These are phyloP conservation scores for Xestia sexstrigata DNA, from an alignment of 2,888 invertebrate species.

Conservation along the genomic window DNA sequence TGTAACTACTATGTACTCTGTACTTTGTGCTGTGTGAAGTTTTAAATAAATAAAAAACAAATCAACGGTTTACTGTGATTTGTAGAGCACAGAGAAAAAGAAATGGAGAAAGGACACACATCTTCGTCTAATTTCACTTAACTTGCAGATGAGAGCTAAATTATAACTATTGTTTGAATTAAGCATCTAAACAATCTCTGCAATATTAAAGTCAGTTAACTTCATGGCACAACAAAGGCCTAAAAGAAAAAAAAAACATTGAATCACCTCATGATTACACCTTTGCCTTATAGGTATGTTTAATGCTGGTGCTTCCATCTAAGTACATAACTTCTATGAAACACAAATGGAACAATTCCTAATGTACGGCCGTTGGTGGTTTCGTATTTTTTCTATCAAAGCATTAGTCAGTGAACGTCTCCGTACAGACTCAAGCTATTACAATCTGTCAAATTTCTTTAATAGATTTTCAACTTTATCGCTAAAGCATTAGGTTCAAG, in stretches of 20 bases:
- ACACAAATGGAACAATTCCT: conserved; percentile 19
- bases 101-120: background rate
- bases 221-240: background rate
- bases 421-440: background rate
- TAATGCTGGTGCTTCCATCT: background rate
- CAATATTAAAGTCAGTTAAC: background rate
- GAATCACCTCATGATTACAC: background rate
- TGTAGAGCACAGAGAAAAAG: background rate
- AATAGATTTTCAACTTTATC: no score
- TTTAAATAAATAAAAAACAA: no score
- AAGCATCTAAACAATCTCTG: background rate
- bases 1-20: no score
- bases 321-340: conserved; percentile 4
- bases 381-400: conserved; percentile 22
- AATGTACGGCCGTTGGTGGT: conserved; percentile 15
- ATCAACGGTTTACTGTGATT: background rate
- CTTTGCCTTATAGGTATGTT: background rate
- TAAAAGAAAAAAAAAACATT: background rate
- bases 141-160: background rate
- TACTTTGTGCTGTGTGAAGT: no score
- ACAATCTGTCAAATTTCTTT: no score
- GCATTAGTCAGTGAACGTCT: conserved; percentile 33
- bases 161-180: background rate
- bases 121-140: background rate
- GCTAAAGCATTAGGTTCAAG: no score